A percentile compares a stretch with the other conserved stretches of the same genome.
These are phyloP conservation scores for Pentalonia nigronervosa DNA, from an alignment of 1,140 invertebrate species.

Conservation along the genomic window DNA sequence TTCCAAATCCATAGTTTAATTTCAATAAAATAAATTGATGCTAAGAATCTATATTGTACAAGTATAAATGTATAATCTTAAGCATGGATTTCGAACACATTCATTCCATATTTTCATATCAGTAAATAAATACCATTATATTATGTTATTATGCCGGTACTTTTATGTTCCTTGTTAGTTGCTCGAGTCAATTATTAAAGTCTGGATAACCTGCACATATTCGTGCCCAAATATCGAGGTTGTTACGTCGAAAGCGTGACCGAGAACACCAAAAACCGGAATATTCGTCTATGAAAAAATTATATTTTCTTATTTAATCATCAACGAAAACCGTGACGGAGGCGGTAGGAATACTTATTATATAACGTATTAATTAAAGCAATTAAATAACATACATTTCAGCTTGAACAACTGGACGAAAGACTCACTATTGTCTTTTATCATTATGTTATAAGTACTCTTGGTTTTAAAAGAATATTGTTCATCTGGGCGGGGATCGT, in stretches of 20 bases:
- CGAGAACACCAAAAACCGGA: conserved; percentile 41
- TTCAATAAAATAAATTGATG: neutral
- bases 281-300: conserved; percentile 30
- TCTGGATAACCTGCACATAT: conserved; percentile 28
- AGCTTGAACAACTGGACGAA: neutral
- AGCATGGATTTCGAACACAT: neutral
- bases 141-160: conserved; percentile 2
- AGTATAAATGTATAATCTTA: neutral
- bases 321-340: neutral
- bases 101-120: neutral
- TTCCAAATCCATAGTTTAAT: neutral
- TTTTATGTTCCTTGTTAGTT: neutral
- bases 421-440: neutral
- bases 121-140: conserved; percentile 15
- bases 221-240: conserved; percentile 34
- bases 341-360: neutral
- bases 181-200: conserved; percentile 16
- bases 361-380: conserved; percentile 34
- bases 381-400: neutral
- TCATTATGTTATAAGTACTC: neutral
- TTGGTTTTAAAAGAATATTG: neutral
- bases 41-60: neutral
- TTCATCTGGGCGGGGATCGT: conserved; percentile 5
- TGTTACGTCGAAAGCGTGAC: conserved; percentile 47
- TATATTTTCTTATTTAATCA: conserved; percentile 41